A percentile compares a stretch with the other conserved stretches of the same genome.
Conservation (phyloP, 2,888 invertebrate species). For the Isotomurus palustris region DNA sequence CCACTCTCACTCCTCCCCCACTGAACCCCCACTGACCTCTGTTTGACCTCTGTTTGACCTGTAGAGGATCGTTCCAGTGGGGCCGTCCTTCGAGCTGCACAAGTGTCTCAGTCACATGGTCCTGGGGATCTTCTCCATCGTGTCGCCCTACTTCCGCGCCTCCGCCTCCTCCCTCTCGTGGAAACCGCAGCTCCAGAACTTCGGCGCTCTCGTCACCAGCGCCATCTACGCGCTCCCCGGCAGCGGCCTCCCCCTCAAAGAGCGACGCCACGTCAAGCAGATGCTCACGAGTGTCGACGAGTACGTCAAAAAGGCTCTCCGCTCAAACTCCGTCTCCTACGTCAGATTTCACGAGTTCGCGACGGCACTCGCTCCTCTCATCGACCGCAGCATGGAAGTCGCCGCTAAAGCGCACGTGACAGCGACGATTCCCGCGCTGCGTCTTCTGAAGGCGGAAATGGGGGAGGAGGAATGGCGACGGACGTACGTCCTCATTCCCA, state of each 20-base stretch:
- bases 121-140: conserved; percentile 16
- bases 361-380: conserved; percentile 8
- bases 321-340: not conserved
- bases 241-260: not conserved
- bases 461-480: conserved; percentile 19
- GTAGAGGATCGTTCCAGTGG: conserved; percentile 24
- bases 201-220: not conserved
- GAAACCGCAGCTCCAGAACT: conserved; percentile 1
- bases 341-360: conserved; percentile 5
- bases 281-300: not conserved
- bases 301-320: conserved; percentile 2
- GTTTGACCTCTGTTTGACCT: not conserved
- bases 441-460: conserved; percentile 12
- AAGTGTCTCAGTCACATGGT: conserved; percentile 24
- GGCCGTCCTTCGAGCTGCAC: conserved; percentile 15
- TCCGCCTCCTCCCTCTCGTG: conserved; percentile 16
- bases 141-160: conserved; percentile 19
- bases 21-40: not conserved
- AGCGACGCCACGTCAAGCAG: not conserved
- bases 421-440: conserved; percentile 15
- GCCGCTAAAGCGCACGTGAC: conserved; percentile 16
- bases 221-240: not conserved
- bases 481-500: conserved; percentile 21
- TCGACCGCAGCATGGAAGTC: conserved; percentile 13
- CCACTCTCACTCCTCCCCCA: not conserved